phyloP scores from a whole-genome alignment of 35 echinoderm and acorn worm genomes.

The Anneissia japonica region DNA sequence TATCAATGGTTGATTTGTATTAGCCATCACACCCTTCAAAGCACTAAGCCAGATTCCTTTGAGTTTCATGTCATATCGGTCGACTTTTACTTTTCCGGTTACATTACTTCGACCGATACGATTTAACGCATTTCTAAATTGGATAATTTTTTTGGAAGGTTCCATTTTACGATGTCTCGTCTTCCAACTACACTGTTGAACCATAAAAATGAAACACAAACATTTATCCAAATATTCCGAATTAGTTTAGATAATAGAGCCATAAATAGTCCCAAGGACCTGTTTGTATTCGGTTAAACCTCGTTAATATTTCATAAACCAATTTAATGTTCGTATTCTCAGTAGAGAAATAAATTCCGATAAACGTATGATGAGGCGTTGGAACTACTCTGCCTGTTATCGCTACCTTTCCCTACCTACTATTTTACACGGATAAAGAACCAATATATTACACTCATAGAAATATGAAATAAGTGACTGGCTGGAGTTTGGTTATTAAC shows the following conservation, averaged over 20 bases:
- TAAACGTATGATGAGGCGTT: neutral
- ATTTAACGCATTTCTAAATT: too few species aligned
- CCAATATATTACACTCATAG: neutral
- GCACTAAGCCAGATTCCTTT: too few species aligned
- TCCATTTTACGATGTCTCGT: too few species aligned
- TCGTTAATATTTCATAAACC: constrained; percentile 2
- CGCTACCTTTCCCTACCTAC: neutral
- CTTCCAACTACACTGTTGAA: too few species aligned
- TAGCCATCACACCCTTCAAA: too few species aligned
- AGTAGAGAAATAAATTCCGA: neutral
- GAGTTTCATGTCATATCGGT: too few species aligned
- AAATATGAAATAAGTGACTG: neutral
- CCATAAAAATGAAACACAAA: neutral
- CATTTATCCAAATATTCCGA: neutral
- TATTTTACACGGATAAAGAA: neutral
- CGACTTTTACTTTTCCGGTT: too few species aligned
- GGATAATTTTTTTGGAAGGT: too few species aligned
- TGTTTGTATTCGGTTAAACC: neutral
- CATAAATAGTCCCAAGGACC: neutral
- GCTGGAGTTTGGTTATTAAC: neutral
- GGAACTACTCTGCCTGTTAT: neutral
- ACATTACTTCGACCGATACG: too few species aligned
- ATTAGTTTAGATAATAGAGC: neutral
- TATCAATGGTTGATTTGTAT: too few species aligned
- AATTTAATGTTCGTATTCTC: neutral